Evolutionary conservation across 1,140 invertebrate species (phyloP).

Genomic region (Diuraphis noxia): DNA sequence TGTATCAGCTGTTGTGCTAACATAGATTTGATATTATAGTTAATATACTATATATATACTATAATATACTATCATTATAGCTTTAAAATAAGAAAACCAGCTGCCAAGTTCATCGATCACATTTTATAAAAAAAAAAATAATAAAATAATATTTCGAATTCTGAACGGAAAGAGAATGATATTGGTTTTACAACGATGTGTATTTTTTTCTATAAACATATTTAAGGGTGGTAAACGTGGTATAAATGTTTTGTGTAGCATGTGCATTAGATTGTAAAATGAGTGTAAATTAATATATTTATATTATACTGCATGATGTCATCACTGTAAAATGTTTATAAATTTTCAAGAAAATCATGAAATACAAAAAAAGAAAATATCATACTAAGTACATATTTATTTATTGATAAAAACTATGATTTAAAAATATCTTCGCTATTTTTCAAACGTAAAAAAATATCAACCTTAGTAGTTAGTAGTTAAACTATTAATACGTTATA

Average conservation of each 20-base stretch:
- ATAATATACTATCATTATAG: not conserved
- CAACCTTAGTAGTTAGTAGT: too few relatives aligned
- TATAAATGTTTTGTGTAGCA: conserved; percentile 13
- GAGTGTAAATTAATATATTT: not conserved
- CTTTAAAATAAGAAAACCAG: conserved; percentile 20
- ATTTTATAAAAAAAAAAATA: not conserved
- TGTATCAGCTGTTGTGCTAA: not conserved
- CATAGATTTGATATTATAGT: not conserved
- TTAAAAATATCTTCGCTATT: not conserved
- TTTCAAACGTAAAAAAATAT: not conserved
- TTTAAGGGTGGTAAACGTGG: not conserved
- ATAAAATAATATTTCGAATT: not conserved
- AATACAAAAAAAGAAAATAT: not conserved
- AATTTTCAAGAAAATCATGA: not conserved
- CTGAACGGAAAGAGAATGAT: not conserved
- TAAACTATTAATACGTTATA: too few relatives aligned
- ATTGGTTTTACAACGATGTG: conserved; percentile 8
- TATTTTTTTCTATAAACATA: conserved; percentile 17
- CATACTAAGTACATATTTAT: not conserved
- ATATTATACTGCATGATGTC: not conserved
- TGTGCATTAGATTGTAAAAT: not conserved
- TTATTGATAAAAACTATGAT: not conserved
- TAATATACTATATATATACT: too few relatives aligned
- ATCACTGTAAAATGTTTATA: not conserved
- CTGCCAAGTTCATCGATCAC: not conserved